phyloP scores from a whole-genome alignment of 2,797 vertebrate species.

The Phrynocephalus vlangalii region DNA sequence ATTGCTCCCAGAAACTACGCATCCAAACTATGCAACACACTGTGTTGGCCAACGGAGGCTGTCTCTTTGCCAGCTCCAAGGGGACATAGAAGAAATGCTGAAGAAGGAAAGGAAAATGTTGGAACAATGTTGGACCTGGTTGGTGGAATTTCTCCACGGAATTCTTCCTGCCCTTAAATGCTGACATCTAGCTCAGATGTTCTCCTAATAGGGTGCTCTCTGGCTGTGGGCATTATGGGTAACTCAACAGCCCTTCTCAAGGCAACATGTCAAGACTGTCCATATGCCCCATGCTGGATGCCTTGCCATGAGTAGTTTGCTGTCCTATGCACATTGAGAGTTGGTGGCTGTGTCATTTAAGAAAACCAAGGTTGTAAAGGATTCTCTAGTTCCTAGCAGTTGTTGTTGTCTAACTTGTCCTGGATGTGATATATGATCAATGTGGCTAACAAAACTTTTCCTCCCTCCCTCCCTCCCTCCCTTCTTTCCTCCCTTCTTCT shows the following conservation, averaged over 20 bases:
- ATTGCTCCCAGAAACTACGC: not conserved
- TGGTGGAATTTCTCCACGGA: not conserved
- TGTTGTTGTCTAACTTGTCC: too few relatives aligned
- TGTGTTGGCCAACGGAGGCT: not conserved
- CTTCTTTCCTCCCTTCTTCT: too few relatives aligned
- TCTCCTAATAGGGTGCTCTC: not conserved
- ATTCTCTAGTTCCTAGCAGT: too few relatives aligned
- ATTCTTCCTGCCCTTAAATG: too few relatives aligned
- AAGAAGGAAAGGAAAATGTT: not conserved
- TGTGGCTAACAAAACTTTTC: conserved; percentile 9
- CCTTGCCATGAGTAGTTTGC: not conserved
- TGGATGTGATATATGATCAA: not conserved
- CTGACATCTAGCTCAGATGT: not conserved
- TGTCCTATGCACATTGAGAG: not conserved
- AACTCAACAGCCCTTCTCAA: too few relatives aligned
- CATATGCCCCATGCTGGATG: not conserved
- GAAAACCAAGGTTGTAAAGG: too few relatives aligned
- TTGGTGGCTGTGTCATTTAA: not conserved
- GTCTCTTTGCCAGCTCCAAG: not conserved
- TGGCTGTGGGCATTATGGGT: too few relatives aligned
- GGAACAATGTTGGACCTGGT: too few relatives aligned
- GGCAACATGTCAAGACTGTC: too few relatives aligned
- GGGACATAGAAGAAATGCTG: not conserved
- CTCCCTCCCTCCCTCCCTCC: conserved; percentile 11
- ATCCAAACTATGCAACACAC: not conserved